These are phyloP conservation scores for Machaerirhynchus nigripectus DNA, from an alignment of 2,113 vertebrate genomes.

Conservation along the genomic window DNA sequence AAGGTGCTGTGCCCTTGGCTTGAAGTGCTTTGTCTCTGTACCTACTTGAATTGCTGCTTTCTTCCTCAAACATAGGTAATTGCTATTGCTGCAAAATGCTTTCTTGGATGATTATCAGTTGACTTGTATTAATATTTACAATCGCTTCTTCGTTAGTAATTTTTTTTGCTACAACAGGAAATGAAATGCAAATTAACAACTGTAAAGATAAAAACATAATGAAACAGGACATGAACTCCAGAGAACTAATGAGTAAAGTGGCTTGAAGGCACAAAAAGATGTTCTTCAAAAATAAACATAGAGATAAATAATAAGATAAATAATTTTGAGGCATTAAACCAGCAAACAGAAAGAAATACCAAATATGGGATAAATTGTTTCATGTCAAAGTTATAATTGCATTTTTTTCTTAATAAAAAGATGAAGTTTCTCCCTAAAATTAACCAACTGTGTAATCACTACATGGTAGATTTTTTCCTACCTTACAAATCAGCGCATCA, in stretches of 20 bases:
- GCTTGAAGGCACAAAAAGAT: slow-evolving; percentile 54
- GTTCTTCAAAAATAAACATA: slow-evolving; percentile 60
- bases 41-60: neutral
- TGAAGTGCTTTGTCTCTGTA: neutral
- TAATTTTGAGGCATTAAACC: slow-evolving; percentile 31
- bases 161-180: slow-evolving; percentile 45
- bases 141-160: slow-evolving; percentile 21
- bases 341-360: neutral
- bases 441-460: slow-evolving; percentile 19
- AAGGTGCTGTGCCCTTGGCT: neutral
- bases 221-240: slow-evolving; percentile 66
- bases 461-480: neutral
- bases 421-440: neutral
- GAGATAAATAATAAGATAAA: slow-evolving; percentile 58
- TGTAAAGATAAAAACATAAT: slow-evolving; percentile 73
- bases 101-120: slow-evolving; percentile 24
- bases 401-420: slow-evolving; percentile 24
- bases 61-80: neutral
- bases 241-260: slow-evolving; percentile 73
- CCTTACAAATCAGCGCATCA: neutral
- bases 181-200: slow-evolving; percentile 76
- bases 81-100: neutral
- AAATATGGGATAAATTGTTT: slow-evolving; percentile 5
- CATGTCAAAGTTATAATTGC: slow-evolving; percentile 26
- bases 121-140: slow-evolving; percentile 71